Evolutionary conservation across 2,797 vertebrate species (phyloP), one percentile per base, ranked within the genome.

Genomic region (Scleropages formosus): DNA sequence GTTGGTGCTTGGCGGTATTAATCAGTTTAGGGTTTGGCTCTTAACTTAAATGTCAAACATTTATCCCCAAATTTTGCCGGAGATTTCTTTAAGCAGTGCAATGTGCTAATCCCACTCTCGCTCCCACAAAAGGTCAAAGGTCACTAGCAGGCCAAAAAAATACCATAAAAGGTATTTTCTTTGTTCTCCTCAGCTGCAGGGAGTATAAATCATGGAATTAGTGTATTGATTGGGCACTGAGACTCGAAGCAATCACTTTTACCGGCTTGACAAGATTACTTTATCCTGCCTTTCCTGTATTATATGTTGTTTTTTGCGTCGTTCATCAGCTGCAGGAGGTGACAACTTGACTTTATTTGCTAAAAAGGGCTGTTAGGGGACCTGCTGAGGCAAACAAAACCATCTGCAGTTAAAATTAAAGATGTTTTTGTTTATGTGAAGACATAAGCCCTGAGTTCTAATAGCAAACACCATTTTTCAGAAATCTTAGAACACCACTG

Each of bases 271-370:
- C 97, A 99, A 97, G 94, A 98, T 99, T 98, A 96, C 98, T 99
- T 97, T 96, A 99, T 98, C 95, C 96, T 96, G 98, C 95, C 98
- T 98, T 97, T 96, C 94, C 94, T 92, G 94, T 96, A 96, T 97
- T 98, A 97, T 98, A 95, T 95, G 94, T 95, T 95, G 94, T 92
- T 93, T n/a, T 96, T 95, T 95, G 96, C 97, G 95, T 95, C 95
- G 98, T 99, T 95, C 95, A 92, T 92, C 92, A 95, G 93, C 92
- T 94, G 95, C 95, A 91, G 94, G 93, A 96, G 96, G 93, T 97
- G 97, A 98, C 97, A 98, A 94, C 90, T 95, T 93, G 95, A 96
- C 96, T 98, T 98, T 97, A 95, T 95, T 97, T 95, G 96, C 98
- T 98, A 97, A 98, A 97, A 93, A 87, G 88, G 90, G 92, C 94